Evolutionary conservation across 2,797 vertebrate genomes (phyloP), one percentile per base, ranked within the genome.

Genomic region (Anableps anableps): DNA sequence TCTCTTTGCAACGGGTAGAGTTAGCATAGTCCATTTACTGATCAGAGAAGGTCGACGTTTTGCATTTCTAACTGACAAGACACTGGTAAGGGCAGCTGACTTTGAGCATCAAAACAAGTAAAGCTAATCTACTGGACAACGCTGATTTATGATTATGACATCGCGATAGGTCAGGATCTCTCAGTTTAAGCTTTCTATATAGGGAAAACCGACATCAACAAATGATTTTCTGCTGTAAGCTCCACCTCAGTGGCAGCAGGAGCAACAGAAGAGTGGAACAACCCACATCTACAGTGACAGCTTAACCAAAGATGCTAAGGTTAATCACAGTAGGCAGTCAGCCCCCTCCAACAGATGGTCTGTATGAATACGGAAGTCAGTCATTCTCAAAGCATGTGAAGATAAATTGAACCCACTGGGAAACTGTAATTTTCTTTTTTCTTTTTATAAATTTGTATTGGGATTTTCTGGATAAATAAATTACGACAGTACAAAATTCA

Each of bases 281-380:
- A 16, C 51, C 34, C 14, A 43, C 55, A 45, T 53, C 66, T 21
- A 51, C 36, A 66, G 55, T 51, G 21, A 68, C 16, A 38, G 47
- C 38, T 41, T 31, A 48, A 70, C 43, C 31, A 72, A 58, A 77
- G 45, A 77, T 73, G 45, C 62, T 72, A 4, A 47, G 80, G 80
- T 72, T 51, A 76, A 72, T 76, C 74, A 72, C 66, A 60, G 43
- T 36, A 41, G 71, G 55, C 43, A 41, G 45, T 38, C 55, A 50
- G 23, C 14, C 71, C n/a, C 55, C 34, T 48, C 55, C 41, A 48
- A 76, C 74, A 76, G 79, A 80, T 80, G 74, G 51, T 47, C 50
- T 31, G 64, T 21, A 23, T 48, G 26, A 75, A 48, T 75, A 62
- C 51, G 50, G 64, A 80, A 38, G 64, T 60, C 70, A n/a, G 21